Base-by-base conservation (phyloP, 2,888 invertebrate species). In the Ectobius pallidus region DNA sequence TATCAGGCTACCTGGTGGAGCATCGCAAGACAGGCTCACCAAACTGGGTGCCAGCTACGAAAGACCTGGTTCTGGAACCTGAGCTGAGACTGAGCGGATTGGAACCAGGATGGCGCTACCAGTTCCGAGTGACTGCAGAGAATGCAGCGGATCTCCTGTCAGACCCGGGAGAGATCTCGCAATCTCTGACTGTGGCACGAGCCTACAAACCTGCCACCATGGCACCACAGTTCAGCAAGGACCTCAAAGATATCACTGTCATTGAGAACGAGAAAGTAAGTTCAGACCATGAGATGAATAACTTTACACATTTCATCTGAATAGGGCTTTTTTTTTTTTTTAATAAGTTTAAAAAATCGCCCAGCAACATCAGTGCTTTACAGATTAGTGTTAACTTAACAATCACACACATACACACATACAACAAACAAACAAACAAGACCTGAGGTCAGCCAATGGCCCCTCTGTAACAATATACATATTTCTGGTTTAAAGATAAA, bases 111-210 rank as follows among this genome's bases (percentile, higher is more conserved):
- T 92, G 93, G 88, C 87, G 92, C 68, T 95, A 95, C 82, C 94
- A 92, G 84, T 97, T 97, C 86, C 89, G 98, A 73, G 93, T 97
- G 18, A 91, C 92, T 72, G 97, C 98, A 0, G 91, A 96, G 81
- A 99, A 99, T 84, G 90, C 92, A 42, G 91, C 94, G 32, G 99
- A 99, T 1, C 65, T 65, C n/a, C 85, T 90, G 75, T 95, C 95
- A 1, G 91, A 91, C 75, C 91, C 92, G 70, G 94, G 97, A 80
- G 93, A 94, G 79, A 86, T 95, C 27, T 94, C 95, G 7, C 94
- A 95, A 81, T 90, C 95, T 1, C 88, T 97, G 67, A 92, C 92
- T 0, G 94, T 94, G n/a, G 91, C 90, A 39, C 82, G 90, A 2
- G 65, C 65, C 1, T 88, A 90, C 78, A 83, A 87, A 77, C 74